Percentiles rank a stretch among this genome's conserved stretches.
Conservation (phyloP, 2,888 invertebrate species). For the Ochropacha duplaris region DNA sequence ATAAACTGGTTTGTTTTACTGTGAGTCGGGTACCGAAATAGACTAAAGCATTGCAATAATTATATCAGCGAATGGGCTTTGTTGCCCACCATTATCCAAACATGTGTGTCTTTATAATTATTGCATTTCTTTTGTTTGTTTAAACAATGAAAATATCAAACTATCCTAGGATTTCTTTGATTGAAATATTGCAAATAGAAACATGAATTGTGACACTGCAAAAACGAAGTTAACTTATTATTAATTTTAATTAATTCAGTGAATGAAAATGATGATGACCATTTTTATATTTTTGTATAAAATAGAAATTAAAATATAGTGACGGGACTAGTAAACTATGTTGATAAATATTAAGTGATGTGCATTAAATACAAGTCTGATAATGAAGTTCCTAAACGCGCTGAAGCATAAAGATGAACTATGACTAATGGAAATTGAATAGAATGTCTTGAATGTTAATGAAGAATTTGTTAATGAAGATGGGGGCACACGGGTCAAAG, state of each 20-base stretch:
- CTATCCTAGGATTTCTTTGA: neutral
- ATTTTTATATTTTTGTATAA: slow-evolving; percentile 12
- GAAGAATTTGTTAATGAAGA: slow-evolving; percentile 68
- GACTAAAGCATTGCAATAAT: slow-evolving; percentile 75
- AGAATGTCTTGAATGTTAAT: slow-evolving; percentile 61
- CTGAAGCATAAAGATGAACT: slow-evolving; percentile 24
- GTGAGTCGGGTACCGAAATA: slow-evolving; percentile 73
- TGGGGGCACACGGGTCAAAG: slow-evolving; percentile 91
- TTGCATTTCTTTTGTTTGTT: slow-evolving; percentile 4
- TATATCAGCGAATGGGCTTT: slow-evolving; percentile 76
- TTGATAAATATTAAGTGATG: slow-evolving; percentile 13
- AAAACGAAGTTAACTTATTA: slow-evolving; percentile 1
- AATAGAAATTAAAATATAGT: slow-evolving; percentile 34
- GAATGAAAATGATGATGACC: neutral
- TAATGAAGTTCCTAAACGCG: slow-evolving; percentile 49
- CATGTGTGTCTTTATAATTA: slow-evolving; percentile 50
- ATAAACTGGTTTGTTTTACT: slow-evolving; percentile 45
- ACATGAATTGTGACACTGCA: slow-evolving; percentile 49
- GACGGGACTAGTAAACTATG: slow-evolving; percentile 55
- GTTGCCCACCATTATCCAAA: slow-evolving; percentile 53
- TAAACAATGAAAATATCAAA: slow-evolving; percentile 4
- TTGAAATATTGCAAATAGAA: neutral
- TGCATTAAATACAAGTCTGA: slow-evolving; percentile 21
- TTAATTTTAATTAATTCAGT: neutral
- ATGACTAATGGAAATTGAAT: slow-evolving; percentile 26